A percentile compares a stretch with the other conserved stretches of the same genome.
phyloP scores from a whole-genome alignment of 2,113 vertebrate species.

The Stigmatopora nigra region DNA sequence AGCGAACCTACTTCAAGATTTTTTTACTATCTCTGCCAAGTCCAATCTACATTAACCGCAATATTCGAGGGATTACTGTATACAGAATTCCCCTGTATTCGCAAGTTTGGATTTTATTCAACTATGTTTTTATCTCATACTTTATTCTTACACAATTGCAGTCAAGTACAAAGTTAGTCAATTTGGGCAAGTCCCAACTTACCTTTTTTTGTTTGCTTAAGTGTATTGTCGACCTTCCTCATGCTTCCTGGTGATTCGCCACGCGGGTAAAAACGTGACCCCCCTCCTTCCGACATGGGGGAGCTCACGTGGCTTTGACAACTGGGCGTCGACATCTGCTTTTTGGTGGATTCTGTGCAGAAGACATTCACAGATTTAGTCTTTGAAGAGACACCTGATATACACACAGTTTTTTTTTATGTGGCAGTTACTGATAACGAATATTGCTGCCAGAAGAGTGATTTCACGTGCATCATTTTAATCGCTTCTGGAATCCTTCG shows the following conservation, averaged over 20 bases:
- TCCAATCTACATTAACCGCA: no score
- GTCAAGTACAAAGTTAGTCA: background rate
- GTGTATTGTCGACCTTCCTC: background rate
- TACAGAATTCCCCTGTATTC: no score
- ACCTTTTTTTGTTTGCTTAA: background rate
- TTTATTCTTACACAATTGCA: background rate
- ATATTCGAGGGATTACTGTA: no score
- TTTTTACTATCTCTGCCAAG: no score
- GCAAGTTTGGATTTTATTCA: no score
- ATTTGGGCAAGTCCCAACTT: background rate
- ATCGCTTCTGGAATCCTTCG: constrained; percentile 10
- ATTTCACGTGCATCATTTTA: constrained; percentile 29
- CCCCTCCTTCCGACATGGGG: background rate
- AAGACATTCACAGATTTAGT: constrained; percentile 41
- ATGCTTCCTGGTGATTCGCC: constrained; percentile 3
- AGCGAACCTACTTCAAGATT: no score
- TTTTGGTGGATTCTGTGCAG: constrained; percentile 24
- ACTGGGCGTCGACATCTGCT: constrained; percentile 47
- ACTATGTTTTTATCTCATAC: no score
- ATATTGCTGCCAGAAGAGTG: constrained; percentile 53
- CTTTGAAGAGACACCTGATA: constrained; percentile 69
- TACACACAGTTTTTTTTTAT: constrained; percentile 24
- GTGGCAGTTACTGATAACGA: constrained; percentile 34
- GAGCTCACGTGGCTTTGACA: constrained; percentile 23
- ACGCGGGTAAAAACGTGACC: constrained; percentile 1